phyloP scores from a whole-genome alignment of 1,140 invertebrate genomes.

The Drosophila sucinea region DNA sequence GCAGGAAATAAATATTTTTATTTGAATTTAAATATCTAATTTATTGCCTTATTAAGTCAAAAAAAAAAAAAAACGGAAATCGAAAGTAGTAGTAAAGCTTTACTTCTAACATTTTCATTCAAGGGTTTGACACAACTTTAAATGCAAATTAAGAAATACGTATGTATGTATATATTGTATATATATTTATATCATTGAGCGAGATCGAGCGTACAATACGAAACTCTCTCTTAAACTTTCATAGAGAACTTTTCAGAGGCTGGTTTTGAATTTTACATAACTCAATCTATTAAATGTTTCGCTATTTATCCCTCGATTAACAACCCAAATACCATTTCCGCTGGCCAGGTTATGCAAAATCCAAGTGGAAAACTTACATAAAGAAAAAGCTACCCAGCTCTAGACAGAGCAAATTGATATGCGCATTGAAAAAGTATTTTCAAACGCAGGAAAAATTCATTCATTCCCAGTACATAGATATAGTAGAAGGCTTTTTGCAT shows the following conservation, averaged over 20 bases:
- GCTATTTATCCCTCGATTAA: conserved; percentile 2
- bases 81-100: not conserved
- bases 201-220: too few species aligned
- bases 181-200: too few species aligned
- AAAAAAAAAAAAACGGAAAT: not conserved
- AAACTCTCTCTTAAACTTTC: not conserved
- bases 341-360: conserved; percentile 52
- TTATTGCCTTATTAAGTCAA: too few species aligned
- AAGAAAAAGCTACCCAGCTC: conserved; percentile 29
- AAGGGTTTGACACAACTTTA: not conserved
- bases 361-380: conserved; percentile 64
- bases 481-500: conserved; percentile 14
- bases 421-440: conserved; percentile 63
- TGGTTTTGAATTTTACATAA: conserved; percentile 14
- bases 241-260: conserved; percentile 5
- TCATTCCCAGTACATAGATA: conserved; percentile 26
- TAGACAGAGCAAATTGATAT: conserved; percentile 55
- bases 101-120: not conserved
- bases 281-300: conserved; percentile 3
- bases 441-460: conserved; percentile 65
- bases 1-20: too few species aligned
- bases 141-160: too few species aligned
- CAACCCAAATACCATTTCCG: conserved; percentile 73
- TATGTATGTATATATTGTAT: too few species aligned
- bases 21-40: too few species aligned